These are phyloP conservation scores for Sphinx pinastri DNA, from an alignment of 2,888 invertebrate genomes.

Conservation along the genomic window DNA sequence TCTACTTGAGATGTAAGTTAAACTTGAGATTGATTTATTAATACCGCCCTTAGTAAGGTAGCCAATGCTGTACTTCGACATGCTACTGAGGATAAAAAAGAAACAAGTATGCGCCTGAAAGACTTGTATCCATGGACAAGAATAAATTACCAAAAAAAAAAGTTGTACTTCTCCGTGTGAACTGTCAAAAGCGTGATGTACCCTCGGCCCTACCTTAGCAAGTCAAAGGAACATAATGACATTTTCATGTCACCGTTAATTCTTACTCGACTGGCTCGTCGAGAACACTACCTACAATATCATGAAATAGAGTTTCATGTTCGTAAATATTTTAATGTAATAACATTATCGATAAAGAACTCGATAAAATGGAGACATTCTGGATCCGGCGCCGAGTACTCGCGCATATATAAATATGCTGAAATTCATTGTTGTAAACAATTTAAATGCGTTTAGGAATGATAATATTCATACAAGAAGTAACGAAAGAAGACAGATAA, in stretches of 20 bases:
- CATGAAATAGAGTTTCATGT: constrained; percentile 6
- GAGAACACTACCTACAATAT: not conserved
- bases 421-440: not conserved
- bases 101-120: too few species aligned
- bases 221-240: constrained; percentile 19
- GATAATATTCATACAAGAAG: constrained; percentile 6
- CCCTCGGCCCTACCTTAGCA: not conserved
- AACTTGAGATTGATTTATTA: too few species aligned
- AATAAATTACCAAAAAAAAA: too few species aligned
- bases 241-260: constrained; percentile 2
- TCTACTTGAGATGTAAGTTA: too few species aligned
- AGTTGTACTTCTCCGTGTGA: constrained; percentile 1
- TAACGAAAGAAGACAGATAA: not conserved
- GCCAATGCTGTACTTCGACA: too few species aligned
- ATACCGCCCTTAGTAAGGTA: too few species aligned
- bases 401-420: constrained; percentile 1
- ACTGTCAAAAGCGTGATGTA: constrained; percentile 17
- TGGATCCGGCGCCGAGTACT: constrained; percentile 2
- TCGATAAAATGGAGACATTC: not conserved
- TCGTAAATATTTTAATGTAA: not conserved
- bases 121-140: too few species aligned
- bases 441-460: constrained; percentile 29
- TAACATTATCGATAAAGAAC: constrained; percentile 16
- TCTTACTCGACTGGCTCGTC: not conserved
- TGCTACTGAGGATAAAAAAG: too few species aligned